Evolutionary conservation across 2,113 vertebrate genomes (phyloP).

Genomic region (Hucho hucho): DNA sequence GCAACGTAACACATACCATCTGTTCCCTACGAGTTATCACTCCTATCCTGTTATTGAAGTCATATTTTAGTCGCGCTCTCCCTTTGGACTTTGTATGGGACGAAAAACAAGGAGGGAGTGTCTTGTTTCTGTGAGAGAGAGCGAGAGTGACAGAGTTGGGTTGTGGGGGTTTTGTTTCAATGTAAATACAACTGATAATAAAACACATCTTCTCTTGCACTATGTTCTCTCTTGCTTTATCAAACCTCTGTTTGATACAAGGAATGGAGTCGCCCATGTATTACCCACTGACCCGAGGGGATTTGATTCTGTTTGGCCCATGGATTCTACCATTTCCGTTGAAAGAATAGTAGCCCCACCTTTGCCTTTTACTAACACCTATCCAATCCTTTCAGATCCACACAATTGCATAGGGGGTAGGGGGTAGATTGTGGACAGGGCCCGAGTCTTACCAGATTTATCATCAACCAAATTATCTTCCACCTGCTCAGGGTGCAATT

Average conservation of each 20-base stretch:
- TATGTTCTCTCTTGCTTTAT: slow-evolving; percentile 45
- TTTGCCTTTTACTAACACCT: too few species aligned
- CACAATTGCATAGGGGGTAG: too few species aligned
- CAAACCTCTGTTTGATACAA: neutral
- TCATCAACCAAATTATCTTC: neutral
- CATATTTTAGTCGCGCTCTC: slow-evolving; percentile 41
- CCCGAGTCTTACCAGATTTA: too few species aligned
- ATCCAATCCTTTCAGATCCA: too few species aligned
- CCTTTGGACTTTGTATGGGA: slow-evolving; percentile 20
- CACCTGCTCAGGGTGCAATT: slow-evolving; percentile 13
- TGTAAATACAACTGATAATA: slow-evolving; percentile 82
- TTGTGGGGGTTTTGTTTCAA: slow-evolving; percentile 68
- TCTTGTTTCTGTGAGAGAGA: slow-evolving; percentile 14
- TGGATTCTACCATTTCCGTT: neutral
- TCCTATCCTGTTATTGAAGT: slow-evolving; percentile 20
- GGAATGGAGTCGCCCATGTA: neutral
- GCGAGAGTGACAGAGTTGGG: slow-evolving; percentile 1
- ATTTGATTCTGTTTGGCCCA: too few species aligned
- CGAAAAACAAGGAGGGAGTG: slow-evolving; percentile 19
- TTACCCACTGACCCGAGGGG: too few species aligned
- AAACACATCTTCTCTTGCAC: slow-evolving; percentile 73
- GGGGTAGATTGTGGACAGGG: too few species aligned
- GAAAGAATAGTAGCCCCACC: too few species aligned
- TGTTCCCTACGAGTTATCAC: slow-evolving; percentile 23
- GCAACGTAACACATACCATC: slow-evolving; percentile 1